Base-by-base conservation (phyloP, 2,797 vertebrate genomes). In the Smutsia gigantea region DNA sequence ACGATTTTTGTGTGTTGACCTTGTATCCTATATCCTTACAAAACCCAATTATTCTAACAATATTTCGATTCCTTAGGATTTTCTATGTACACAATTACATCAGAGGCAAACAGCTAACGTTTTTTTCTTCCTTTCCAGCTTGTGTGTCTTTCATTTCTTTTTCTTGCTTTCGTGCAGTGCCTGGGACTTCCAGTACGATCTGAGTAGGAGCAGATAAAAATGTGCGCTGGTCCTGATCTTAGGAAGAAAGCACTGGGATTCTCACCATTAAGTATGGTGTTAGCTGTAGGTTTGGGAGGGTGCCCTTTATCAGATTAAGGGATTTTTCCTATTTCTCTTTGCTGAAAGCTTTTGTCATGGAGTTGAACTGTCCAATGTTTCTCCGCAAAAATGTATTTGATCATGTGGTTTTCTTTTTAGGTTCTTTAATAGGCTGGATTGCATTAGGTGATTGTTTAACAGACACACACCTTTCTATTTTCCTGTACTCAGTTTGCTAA, bases 181-280 rank as follows among this genome's bases (percentile, higher is more conserved):
- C 51, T 6, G 3, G 19, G n/a, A 66, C 21, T 25, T 25, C 31
- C 51, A 7, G 10, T 6, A 12, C 0, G 17, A 5, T 21, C 11
- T 53, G 34, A 53, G 7, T 4, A 55, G 23, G 31, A 18, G 11
- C 10, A 11, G 46, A 46, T 12, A 46, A 46, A 46, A 46, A 46
- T 46, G 11, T 46, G 46, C 2, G 11, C 46, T 46, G 17, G 39
- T 17, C 51, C 25, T 57, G 14, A 6, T 11, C 46, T 4, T 7
- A 31, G 75, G 25, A 59, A 68, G 34, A 51, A 18, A 18, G 31
- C 2, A 2, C 2, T 39, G 3, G 4, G 18, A 6, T 19, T 31
- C 57, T 29, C 34, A 4, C 29, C 27, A 2, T 5, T 12, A 1
- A 39, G 11, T 4, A 2, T 0, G 27, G 14, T 5, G 11, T 14